Conservation (phyloP, 2,888 invertebrate species). For the Subacronicta megacephala region DNA sequence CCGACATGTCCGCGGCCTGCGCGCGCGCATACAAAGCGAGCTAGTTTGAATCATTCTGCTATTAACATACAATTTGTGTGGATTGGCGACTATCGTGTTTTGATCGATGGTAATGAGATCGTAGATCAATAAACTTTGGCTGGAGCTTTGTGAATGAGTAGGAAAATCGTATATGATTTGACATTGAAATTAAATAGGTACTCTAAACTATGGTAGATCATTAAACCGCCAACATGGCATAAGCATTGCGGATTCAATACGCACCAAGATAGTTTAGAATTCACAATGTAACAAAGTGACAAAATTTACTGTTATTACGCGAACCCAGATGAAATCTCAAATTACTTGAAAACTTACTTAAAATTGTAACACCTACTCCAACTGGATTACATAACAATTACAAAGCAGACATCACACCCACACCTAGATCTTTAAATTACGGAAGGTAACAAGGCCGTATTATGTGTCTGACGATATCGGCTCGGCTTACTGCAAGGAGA, state of each 20-base stretch:
- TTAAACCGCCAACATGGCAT: no score
- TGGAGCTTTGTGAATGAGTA: not conserved
- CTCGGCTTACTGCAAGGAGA: constrained; percentile 16
- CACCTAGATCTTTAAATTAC: constrained; percentile 42
- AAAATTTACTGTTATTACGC: no score
- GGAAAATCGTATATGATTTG: not conserved
- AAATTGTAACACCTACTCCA: constrained; percentile 24
- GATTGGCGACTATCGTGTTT: constrained; percentile 45
- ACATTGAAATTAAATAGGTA: not conserved
- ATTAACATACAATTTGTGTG: constrained; percentile 56
- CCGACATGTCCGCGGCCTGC: constrained; percentile 30
- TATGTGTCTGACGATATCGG: constrained; percentile 16
- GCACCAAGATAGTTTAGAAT: no score
- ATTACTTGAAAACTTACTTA: not conserved
- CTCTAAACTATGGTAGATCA: no score
- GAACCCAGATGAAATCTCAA: not conserved
- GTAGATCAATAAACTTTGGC: constrained; percentile 56
- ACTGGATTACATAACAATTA: constrained; percentile 33
- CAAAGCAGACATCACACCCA: constrained; percentile 33
- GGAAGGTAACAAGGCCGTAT: constrained; percentile 43
- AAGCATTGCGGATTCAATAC: no score
- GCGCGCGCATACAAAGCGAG: constrained; percentile 44
- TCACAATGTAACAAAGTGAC: no score
- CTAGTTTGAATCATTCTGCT: constrained; percentile 42
- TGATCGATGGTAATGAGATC: constrained; percentile 50